Evolutionary conservation across 2,797 vertebrate species (phyloP), one percentile per base, ranked within the genome.

Genomic region (Siniperca undulata): DNA sequence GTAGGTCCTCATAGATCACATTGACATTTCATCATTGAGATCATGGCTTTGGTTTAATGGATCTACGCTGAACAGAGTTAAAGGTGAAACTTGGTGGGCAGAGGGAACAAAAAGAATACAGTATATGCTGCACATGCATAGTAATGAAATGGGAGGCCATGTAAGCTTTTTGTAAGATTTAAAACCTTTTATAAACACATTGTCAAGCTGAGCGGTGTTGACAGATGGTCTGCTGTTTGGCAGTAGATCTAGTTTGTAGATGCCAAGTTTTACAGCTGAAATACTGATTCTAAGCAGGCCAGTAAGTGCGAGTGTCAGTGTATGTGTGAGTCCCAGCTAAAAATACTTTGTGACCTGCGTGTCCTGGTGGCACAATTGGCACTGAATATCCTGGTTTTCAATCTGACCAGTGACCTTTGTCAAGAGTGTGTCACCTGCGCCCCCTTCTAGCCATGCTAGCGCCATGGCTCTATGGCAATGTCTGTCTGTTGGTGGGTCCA

Each of bases 151-250:
- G 5, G n/a, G 66, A 83, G 8, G 79, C 20, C 64, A 9, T 74
- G 70, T 64, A 9, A 78, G 67, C 52, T 30, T 59, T 85, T 69
- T 83, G 77, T 59, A 22, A 7, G 34, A 69, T 79, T 77, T 74
- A 42, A 81, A 75, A 20, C 44, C 34, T 71, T 68, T 62, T 36
- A 69, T 30, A 84, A 79, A 79, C 79, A 60, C 56, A 78, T 30
- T 58, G 72, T 78, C 52, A 68, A 48, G 76, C 67, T 77, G 88
- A 84, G 74, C 16, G 40, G 46, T 46, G 60, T 3, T 78, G 71
- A 89, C 80, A 85, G 80, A 62, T 53, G 58, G 27, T 67, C 66
- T 38, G 82, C 56, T 67, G 86, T 67, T 66, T 82, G 81, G 80
- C 85, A 83, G 80, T 19, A 59, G 10, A 69, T 85, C 61, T 10